A percentile compares a stretch with the other conserved stretches of the same genome.
Conservation (phyloP, 2,113 vertebrate genomes). For the Vimba vimba region DNA sequence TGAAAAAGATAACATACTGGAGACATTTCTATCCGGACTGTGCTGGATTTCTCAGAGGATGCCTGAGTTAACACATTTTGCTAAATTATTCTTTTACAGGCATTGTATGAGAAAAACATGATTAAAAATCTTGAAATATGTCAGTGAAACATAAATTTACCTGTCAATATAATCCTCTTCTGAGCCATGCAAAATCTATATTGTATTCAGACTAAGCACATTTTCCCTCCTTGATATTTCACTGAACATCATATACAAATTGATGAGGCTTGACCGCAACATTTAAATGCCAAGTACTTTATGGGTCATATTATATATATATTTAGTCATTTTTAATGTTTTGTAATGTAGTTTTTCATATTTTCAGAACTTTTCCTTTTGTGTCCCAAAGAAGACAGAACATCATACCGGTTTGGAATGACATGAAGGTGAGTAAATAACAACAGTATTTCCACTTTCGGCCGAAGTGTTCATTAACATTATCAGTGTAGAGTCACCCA, state of each 20-base stretch:
- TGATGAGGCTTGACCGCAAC: background rate
- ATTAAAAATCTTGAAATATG: background rate
- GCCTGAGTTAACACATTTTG: background rate
- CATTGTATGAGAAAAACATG: background rate
- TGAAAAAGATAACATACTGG: slow-evolving; percentile 1
- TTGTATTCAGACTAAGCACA: background rate
- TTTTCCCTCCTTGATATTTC: slow-evolving; percentile 25
- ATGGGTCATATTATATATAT: background rate
- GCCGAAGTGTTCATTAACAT: background rate
- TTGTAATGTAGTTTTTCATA: background rate
- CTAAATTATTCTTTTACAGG: background rate
- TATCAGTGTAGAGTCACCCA: background rate
- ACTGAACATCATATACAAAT: background rate
- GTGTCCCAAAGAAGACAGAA: background rate
- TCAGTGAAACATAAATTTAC: background rate
- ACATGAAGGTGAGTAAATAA: background rate
- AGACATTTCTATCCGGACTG: background rate
- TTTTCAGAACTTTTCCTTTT: background rate
- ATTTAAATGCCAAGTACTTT: slow-evolving; percentile 25
- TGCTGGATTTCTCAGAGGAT: background rate
- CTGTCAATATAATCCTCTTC: background rate
- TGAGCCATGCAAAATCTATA: background rate
- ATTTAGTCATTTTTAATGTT: background rate
- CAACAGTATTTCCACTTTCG: background rate
- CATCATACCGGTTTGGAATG: background rate